A percentile compares a stretch with the other conserved stretches of the same genome.
Evolutionary conservation across 2,113 vertebrate species (phyloP).

Genomic region (Erythrocercus mccallii): DNA sequence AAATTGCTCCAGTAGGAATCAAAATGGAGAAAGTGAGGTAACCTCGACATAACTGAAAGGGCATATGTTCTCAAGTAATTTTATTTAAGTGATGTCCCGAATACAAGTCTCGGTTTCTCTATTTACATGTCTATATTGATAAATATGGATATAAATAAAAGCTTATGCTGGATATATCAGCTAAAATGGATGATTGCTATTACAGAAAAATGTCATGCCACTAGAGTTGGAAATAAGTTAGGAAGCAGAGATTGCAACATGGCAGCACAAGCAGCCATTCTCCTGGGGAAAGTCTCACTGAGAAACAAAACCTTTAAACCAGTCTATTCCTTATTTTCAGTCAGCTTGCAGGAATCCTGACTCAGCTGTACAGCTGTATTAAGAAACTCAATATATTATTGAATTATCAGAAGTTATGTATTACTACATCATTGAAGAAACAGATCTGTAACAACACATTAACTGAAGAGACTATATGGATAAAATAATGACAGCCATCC

Average conservation of each 20-base stretch:
- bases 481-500: not conserved
- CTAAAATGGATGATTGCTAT: not conserved
- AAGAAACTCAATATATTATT: not conserved
- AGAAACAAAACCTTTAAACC: not conserved
- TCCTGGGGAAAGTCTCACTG: not conserved
- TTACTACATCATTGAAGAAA: not conserved
- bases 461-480: not conserved
- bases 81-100: not conserved
- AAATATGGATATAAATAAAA: not conserved
- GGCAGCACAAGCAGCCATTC: not conserved
- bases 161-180: not conserved
- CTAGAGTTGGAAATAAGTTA: not conserved
- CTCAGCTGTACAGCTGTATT: not conserved
- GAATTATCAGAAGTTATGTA: not conserved
- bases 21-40: not conserved
- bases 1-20: not conserved
- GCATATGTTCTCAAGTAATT: not conserved
- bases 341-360: not conserved
- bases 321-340: not conserved
- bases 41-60: not conserved
- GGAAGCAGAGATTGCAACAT: not conserved
- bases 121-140: not conserved
- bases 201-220: not conserved
- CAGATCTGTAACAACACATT: not conserved
- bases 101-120: not conserved